Evolutionary conservation across 2,113 vertebrate genomes (phyloP), one percentile per base, ranked within the genome.

Genomic region (Corydoras maculifer): DNA sequence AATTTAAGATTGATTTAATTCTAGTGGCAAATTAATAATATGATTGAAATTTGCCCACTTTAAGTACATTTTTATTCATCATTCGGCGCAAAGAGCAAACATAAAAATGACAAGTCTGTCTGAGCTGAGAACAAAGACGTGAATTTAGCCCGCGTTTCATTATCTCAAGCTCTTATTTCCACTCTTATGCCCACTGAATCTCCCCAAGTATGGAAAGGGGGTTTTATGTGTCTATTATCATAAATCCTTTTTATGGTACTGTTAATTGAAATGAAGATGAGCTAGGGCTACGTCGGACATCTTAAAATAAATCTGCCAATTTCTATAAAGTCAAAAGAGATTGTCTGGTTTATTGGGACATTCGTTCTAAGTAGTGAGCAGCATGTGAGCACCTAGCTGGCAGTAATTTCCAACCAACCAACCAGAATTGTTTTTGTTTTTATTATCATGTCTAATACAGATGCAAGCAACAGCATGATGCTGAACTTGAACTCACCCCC

Each of bases 401-500:
- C 29, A 54, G 51, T 55, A 15, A 53, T 18, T 54, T 66, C 5
- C 51, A 31, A 14, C 12, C 54, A 55, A 54, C 11, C 8, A 13
- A 13, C 9, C 29, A 43, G 35, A 43, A 5, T 43, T 43, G 18
- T 8, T 43, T 43, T 43, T 43, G 35, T 43, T 43, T 43, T 43
- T 43, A 43, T 43, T 2, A 43, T 43, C 35, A 43, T 43, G 4
- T 43, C 35, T 4, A 43, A 43, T 43, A 8, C 35, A 43, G 35
- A 43, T 2, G 7, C 2, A 43, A 43, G 35, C 4, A 43, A 43
- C 35, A 2, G 35, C 35, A 31, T 51, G 25, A 4, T 15, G 50
- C 30, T 10, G 9, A 13, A 2, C 8, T 49, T 68, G 12, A 48
- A 50, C 93, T 89, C 72, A 99, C 97, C 97, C 93, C 96, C 96